A percentile compares a stretch with the other conserved stretches of the same genome.
Conservation (phyloP, 2,113 vertebrate species). For the Dicentrarchus labrax region DNA sequence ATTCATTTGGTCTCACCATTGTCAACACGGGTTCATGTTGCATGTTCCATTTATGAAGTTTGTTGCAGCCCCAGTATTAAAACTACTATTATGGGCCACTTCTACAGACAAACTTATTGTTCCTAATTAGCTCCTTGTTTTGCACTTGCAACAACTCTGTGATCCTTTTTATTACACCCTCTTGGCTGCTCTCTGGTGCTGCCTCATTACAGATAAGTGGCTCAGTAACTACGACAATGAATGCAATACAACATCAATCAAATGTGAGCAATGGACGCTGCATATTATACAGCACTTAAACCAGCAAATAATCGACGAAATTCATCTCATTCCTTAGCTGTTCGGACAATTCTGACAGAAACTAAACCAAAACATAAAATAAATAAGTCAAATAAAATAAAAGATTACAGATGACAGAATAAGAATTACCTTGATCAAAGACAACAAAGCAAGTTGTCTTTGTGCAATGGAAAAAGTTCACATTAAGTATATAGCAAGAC, state of each 20-base stretch:
- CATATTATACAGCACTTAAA: conserved; percentile 43
- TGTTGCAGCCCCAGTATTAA: conserved; percentile 13
- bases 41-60: conserved; percentile 11
- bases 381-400: not conserved
- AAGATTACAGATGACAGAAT: not conserved
- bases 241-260: conserved; percentile 56
- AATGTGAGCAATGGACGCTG: conserved; percentile 22
- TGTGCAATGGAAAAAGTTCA: not conserved
- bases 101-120: conserved; percentile 37
- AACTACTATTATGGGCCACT: not conserved
- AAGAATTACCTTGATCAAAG: conserved; percentile 32
- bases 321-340: conserved; percentile 31
- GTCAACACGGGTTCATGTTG: not conserved
- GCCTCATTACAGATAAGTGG: conserved; percentile 60
- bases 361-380: conserved; percentile 1
- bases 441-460: conserved; percentile 14
- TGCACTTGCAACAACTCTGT: conserved; percentile 40
- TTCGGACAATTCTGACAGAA: not conserved
- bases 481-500: not conserved
- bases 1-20: not conserved
- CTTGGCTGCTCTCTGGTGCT: conserved; percentile 33
- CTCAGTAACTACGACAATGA: conserved; percentile 47
- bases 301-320: conserved; percentile 35
- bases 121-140: conserved; percentile 54
- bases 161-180: conserved; percentile 28